Conservation (phyloP, 2,888 invertebrate species). For the Athripsodes cinereus region DNA sequence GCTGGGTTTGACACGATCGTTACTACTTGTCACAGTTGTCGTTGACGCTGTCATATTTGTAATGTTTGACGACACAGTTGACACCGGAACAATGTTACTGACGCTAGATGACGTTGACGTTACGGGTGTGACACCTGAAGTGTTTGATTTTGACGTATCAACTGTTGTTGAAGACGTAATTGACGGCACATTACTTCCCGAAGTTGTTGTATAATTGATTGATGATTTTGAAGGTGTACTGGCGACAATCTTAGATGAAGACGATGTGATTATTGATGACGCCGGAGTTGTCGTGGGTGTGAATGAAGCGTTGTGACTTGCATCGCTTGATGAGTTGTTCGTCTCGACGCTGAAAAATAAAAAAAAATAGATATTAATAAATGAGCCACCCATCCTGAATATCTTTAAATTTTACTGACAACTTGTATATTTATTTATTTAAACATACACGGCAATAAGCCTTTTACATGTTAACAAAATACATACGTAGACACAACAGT, state of each 20-base stretch:
- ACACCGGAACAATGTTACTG: too few relatives aligned
- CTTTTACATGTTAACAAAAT: too few relatives aligned
- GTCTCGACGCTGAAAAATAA: slow-evolving; percentile 36
- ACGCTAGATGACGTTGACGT: background rate
- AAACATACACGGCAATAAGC: too few relatives aligned
- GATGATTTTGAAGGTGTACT: background rate
- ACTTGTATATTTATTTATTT: too few relatives aligned
- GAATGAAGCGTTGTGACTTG: slow-evolving; percentile 31
- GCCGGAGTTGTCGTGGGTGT: slow-evolving; percentile 37
- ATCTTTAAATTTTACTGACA: too few relatives aligned
- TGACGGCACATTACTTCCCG: background rate
- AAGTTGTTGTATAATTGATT: background rate
- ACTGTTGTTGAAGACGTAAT: background rate
- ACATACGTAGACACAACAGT: too few relatives aligned
- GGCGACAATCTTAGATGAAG: background rate
- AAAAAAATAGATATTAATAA: too few relatives aligned
- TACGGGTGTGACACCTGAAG: slow-evolving; percentile 36
- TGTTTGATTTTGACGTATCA: background rate
- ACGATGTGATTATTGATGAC: slow-evolving; percentile 32
- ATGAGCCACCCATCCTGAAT: too few relatives aligned
- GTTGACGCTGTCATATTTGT: slow-evolving; percentile 18
- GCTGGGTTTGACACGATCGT: background rate
- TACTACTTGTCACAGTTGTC: slow-evolving; percentile 9
- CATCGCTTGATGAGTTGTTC: slow-evolving; percentile 34
- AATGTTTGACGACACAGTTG: slow-evolving; percentile 36